Percentiles rank a stretch among this genome's conserved stretches.
These are phyloP conservation scores for Sclerurus mexicanus DNA, from an alignment of 2,113 vertebrate genomes.

Conservation along the genomic window DNA sequence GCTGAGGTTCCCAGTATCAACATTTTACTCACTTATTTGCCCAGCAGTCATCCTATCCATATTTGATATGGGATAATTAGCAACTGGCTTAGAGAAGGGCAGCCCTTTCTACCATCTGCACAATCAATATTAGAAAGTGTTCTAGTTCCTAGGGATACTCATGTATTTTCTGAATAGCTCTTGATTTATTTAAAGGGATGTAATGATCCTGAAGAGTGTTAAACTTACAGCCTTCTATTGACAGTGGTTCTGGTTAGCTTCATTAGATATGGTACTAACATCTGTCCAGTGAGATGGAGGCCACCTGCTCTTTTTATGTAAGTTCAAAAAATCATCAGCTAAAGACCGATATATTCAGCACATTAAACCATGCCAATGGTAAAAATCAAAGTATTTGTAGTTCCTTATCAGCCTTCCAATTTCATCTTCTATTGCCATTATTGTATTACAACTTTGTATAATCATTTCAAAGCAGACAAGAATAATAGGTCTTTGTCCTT, in stretches of 20 bases:
- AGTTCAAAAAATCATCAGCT: not conserved
- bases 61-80: slow-evolving; percentile 53
- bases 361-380: not conserved
- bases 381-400: not conserved
- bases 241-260: slow-evolving; percentile 27
- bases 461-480: not conserved
- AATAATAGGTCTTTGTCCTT: not conserved
- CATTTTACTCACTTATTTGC: slow-evolving; percentile 22
- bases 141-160: not conserved
- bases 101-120: slow-evolving; percentile 1
- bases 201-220: not conserved
- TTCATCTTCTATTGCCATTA: not conserved
- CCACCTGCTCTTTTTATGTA: slow-evolving; percentile 13
- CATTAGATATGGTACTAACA: slow-evolving; percentile 15
- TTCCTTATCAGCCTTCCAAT: not conserved
- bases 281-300: not conserved
- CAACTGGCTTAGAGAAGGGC: slow-evolving; percentile 17
- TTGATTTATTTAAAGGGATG: slow-evolving; percentile 33
- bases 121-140: slow-evolving; percentile 5
- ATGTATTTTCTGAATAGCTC: not conserved
- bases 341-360: not conserved
- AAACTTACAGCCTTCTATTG: not conserved
- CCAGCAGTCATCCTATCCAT: not conserved
- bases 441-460: not conserved
- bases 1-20: not conserved